Percentiles rank a stretch among this genome's conserved stretches.
Conservation (phyloP, 2,888 invertebrate genomes). For the Papilio protenor region DNA sequence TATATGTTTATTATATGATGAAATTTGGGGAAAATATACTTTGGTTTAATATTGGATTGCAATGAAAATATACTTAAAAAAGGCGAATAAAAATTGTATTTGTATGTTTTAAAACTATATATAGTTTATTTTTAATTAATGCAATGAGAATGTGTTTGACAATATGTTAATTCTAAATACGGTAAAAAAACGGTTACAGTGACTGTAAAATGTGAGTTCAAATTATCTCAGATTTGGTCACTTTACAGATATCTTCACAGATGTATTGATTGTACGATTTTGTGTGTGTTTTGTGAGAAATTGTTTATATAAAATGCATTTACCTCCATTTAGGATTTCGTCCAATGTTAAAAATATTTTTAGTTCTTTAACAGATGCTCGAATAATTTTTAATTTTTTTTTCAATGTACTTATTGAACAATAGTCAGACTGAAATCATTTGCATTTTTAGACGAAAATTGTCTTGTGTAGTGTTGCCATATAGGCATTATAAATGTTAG, state of each 20-base stretch:
- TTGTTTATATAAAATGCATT: constrained; percentile 18
- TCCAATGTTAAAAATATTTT: neutral
- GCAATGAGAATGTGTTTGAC: neutral
- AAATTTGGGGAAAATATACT: too few species aligned
- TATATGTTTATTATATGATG: neutral
- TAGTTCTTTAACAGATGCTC: constrained; percentile 14
- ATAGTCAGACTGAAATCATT: constrained; percentile 25
- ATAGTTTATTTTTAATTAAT: too few species aligned
- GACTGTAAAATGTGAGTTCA: neutral
- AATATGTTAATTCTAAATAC: neutral
- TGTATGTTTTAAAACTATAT: too few species aligned
- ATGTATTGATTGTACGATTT: too few species aligned
- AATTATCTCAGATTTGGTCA: too few species aligned
- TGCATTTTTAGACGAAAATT: constrained; percentile 31
- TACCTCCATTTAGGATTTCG: constrained; percentile 28
- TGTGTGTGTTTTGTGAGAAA: neutral
- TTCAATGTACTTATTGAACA: constrained; percentile 37
- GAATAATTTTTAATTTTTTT: constrained; percentile 24
- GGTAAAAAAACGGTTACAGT: neutral
- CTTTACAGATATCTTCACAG: too few species aligned
- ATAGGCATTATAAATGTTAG: constrained; percentile 10
- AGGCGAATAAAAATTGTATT: too few species aligned
- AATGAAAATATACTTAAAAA: too few species aligned
- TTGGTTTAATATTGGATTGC: too few species aligned
- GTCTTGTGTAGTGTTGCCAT: constrained; percentile 35